These are phyloP conservation scores for Gopherus flavomarginatus DNA, from an alignment of 2,113 vertebrate genomes.

Conservation along the genomic window DNA sequence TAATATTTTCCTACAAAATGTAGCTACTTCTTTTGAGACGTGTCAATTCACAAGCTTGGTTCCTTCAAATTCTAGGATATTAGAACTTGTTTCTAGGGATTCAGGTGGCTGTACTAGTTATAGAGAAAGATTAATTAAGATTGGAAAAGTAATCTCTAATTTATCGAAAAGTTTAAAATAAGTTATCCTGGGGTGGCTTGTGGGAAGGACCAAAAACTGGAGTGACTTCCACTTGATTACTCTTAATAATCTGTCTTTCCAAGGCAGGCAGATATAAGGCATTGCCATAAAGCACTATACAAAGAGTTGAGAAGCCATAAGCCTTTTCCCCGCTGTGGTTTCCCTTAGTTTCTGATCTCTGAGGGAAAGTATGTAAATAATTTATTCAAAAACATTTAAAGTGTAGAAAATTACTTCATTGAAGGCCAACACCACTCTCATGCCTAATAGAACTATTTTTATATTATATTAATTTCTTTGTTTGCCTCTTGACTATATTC, in stretches of 20 bases:
- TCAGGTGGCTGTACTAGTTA: not conserved
- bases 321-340: not conserved
- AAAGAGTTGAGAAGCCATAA: not conserved
- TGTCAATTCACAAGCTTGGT: not conserved
- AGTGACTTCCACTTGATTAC: not conserved
- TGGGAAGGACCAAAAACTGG: not conserved
- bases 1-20: not conserved
- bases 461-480: not conserved
- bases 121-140: not conserved
- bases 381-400: not conserved
- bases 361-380: rapidly evolving
- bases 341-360: not conserved
- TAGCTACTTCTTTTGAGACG: not conserved
- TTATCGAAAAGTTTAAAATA: not conserved
- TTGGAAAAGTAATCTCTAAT: not conserved
- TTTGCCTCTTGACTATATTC: not conserved
- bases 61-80: not conserved
- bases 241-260: not conserved
- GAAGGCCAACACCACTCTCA: not conserved
- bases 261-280: not conserved
- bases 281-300: not conserved
- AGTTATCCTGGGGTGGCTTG: not conserved
- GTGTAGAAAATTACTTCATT: not conserved
- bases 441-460: rapidly evolving
- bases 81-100: not conserved